Evolutionary conservation across 2,888 invertebrate genomes (phyloP).

Genomic region (Drosophila nr. medialis): DNA sequence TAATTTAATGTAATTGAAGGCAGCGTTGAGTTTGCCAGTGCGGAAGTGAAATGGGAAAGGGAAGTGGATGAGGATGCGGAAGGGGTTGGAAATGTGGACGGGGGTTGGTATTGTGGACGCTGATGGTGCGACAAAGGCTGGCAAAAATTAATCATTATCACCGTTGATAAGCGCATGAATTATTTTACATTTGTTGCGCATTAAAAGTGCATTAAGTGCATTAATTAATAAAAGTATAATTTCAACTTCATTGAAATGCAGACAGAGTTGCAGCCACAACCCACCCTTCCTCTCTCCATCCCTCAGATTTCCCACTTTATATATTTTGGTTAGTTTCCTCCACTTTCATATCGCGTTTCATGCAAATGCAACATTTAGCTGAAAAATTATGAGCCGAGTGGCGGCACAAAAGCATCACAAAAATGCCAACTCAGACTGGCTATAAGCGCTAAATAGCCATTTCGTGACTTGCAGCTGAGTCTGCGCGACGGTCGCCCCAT

Average conservation of each 20-base stretch:
- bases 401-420: constrained; percentile 36
- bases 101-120: not conserved
- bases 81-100: constrained; percentile 7
- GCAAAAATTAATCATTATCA: constrained; percentile 73
- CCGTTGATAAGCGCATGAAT: constrained; percentile 73
- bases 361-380: constrained; percentile 71
- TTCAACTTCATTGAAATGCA: constrained; percentile 26
- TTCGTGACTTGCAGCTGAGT: constrained; percentile 78
- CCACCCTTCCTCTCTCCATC: not conserved
- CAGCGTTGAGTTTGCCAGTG: constrained; percentile 48
- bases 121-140: constrained; percentile 51
- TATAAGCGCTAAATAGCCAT: constrained; percentile 66
- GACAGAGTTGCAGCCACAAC: not conserved
- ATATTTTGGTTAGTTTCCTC: constrained; percentile 10
- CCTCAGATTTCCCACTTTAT: constrained; percentile 3
- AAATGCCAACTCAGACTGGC: constrained; percentile 64
- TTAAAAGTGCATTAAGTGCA: constrained; percentile 75
- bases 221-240: constrained; percentile 64
- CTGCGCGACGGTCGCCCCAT: constrained; percentile 68
- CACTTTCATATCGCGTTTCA: constrained; percentile 60
- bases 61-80: not conserved
- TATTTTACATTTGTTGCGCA: constrained; percentile 73
- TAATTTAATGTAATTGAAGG: constrained; percentile 67
- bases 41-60: constrained; percentile 20
- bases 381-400: constrained; percentile 41